Evolutionary conservation across 2,888 invertebrate species (phyloP).

Genomic region (Keiferia lycopersicella): DNA sequence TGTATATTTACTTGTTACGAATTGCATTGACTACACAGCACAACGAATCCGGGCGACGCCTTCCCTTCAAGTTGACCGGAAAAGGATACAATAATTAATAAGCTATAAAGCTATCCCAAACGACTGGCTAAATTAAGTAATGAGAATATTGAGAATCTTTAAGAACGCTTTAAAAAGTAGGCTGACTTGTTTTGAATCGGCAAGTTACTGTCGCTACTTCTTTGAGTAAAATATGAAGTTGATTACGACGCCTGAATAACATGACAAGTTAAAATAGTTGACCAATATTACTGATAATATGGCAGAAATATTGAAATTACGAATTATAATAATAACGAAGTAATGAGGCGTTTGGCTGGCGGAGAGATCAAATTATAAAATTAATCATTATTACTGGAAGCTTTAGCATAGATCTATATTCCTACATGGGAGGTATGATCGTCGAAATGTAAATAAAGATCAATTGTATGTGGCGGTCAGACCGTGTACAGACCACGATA

Average conservation of each 20-base stretch:
- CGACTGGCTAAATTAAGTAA: slow-evolving; percentile 12
- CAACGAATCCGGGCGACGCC: neutral
- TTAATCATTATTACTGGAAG: neutral
- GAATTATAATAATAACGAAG: neutral
- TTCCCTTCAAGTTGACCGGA: neutral
- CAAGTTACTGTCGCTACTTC: slow-evolving; percentile 3
- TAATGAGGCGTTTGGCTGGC: neutral
- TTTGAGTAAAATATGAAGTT: neutral
- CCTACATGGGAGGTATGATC: slow-evolving; percentile 23
- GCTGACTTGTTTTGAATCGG: slow-evolving; percentile 1
- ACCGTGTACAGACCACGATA: slow-evolving; percentile 23
- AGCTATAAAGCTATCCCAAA: slow-evolving; percentile 19
- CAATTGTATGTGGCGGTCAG: slow-evolving; percentile 31
- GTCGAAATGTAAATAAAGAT: slow-evolving; percentile 43
- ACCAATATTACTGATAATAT: neutral
- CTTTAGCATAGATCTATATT: slow-evolving; percentile 9
- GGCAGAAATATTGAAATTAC: neutral
- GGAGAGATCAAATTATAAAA: neutral
- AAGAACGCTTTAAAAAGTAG: slow-evolving; percentile 2
- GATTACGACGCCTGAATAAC: neutral
- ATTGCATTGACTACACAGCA: neutral
- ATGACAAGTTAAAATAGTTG: slow-evolving; percentile 1
- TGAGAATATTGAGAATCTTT: neutral
- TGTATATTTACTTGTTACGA: neutral
- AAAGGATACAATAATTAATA: neutral